These are phyloP conservation scores for Leucopsar rothschildi DNA, from an alignment of 2,113 vertebrate genomes.

Conservation along the genomic window DNA sequence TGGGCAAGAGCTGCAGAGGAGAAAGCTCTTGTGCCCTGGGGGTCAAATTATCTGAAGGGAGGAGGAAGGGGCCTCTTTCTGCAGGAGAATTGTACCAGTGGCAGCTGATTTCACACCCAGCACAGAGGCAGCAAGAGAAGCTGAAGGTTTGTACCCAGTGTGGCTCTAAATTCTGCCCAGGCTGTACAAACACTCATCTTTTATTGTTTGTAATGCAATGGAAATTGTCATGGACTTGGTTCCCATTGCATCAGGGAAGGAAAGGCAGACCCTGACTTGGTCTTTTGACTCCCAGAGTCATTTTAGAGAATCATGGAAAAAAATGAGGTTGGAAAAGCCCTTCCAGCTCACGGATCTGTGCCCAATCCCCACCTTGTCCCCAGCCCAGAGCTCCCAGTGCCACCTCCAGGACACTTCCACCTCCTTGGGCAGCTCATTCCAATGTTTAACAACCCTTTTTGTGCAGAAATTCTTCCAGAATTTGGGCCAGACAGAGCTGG, in stretches of 20 bases:
- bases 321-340: neutral
- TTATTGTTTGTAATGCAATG: neutral
- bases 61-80: neutral
- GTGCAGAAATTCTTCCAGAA: neutral
- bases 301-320: neutral
- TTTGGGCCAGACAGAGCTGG: neutral
- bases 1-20: slow-evolving; percentile 32
- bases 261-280: neutral
- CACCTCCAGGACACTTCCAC: neutral
- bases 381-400: neutral
- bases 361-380: fast-evolving
- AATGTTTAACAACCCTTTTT: neutral
- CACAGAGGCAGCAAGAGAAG: neutral
- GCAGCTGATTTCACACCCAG: neutral
- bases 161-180: neutral
- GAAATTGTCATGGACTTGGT: neutral
- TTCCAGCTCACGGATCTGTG: fast-evolving
- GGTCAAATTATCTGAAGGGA: slow-evolving; percentile 3
- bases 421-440: neutral
- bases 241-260: neutral
- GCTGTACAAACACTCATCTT: neutral
- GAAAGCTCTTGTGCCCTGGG: slow-evolving; percentile 21
- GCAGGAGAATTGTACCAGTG: neutral
- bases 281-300: neutral
- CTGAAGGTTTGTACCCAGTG: neutral